These are phyloP conservation scores for Sceloporus undulatus DNA, from an alignment of 2,113 vertebrate genomes.

Conservation along the genomic window DNA sequence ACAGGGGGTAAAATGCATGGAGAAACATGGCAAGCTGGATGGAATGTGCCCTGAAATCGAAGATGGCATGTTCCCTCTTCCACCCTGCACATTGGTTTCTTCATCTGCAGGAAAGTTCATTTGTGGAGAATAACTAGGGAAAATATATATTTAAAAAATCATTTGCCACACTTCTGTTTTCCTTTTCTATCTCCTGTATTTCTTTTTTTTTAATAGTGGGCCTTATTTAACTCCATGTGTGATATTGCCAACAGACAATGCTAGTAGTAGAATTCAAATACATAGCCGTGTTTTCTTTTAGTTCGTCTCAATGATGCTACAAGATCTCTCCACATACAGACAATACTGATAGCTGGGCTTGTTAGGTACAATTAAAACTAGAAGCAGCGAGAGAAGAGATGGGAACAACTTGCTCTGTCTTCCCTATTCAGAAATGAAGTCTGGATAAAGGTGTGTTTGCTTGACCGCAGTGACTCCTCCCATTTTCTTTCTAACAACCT, in stretches of 20 bases:
- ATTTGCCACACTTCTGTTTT: background rate
- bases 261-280: too few relatives aligned
- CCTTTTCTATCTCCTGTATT: background rate
- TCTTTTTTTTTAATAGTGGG: background rate
- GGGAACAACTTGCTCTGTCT: background rate
- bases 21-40: background rate
- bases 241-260: background rate
- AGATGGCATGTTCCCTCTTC: background rate
- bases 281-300: too few relatives aligned
- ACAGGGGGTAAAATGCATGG: background rate
- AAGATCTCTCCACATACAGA: too few relatives aligned
- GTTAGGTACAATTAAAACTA: background rate
- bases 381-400: background rate
- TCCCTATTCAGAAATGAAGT: background rate
- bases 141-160: background rate
- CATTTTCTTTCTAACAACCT: too few relatives aligned
- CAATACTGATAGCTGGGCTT: background rate
- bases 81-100: background rate
- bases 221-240: background rate
- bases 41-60: conserved; percentile 1
- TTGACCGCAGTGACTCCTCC: too few relatives aligned
- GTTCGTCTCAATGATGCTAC: too few relatives aligned
- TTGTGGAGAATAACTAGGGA: background rate
- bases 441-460: too few relatives aligned
- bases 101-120: background rate